Conservation (phyloP, 2,888 invertebrate genomes). For the Tanytarsus gracilentus region DNA sequence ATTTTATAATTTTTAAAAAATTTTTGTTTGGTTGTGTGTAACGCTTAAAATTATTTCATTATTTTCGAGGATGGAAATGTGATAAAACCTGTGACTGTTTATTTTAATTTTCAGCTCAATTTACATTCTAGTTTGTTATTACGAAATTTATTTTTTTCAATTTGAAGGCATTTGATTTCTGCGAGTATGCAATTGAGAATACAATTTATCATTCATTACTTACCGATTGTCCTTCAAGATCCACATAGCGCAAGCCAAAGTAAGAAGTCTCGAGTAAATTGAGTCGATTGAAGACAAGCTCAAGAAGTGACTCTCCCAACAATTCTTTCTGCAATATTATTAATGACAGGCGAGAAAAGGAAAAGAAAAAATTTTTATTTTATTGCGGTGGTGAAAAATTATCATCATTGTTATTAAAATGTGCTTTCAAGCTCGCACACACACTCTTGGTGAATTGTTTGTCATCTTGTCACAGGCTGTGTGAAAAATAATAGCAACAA, state of each 20-base stretch:
- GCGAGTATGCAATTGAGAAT: background rate
- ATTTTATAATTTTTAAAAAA: too few species aligned
- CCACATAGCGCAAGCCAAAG: constrained; percentile 88
- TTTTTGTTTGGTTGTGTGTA: too few species aligned
- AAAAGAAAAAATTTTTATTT: background rate
- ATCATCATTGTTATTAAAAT: too few species aligned
- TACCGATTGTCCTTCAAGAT: constrained; percentile 89
- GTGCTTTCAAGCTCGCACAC: too few species aligned
- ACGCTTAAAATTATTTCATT: too few species aligned
- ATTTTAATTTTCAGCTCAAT: too few species aligned
- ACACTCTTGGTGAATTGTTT: too few species aligned
- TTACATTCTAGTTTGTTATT: background rate
- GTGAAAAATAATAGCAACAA: too few species aligned
- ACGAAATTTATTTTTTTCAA: background rate
- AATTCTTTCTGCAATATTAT: constrained; percentile 69
- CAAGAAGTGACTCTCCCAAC: constrained; percentile 80
- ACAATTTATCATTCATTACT: constrained; percentile 39
- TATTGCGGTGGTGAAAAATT: too few species aligned
- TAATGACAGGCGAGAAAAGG: constrained; percentile 32
- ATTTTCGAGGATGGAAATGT: too few species aligned
- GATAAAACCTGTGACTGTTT: too few species aligned
- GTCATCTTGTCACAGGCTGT: too few species aligned
- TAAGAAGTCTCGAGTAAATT: constrained; percentile 93
- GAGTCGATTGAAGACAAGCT: constrained; percentile 84
- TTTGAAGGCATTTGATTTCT: background rate